Base-by-base conservation (phyloP, 2,797 vertebrate genomes). In the Tarsius wallacei region DNA sequence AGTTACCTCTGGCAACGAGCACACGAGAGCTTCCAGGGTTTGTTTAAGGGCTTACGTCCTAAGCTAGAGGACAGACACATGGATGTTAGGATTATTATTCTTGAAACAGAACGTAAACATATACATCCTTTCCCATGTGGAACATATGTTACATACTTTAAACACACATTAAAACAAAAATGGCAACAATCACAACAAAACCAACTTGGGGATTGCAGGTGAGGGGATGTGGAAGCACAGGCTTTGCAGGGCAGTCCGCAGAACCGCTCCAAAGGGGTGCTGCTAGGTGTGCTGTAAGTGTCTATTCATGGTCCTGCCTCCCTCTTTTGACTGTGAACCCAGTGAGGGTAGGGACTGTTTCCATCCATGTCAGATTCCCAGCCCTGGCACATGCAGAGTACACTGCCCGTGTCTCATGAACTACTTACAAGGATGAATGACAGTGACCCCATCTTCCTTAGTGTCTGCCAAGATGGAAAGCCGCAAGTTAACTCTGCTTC, bases 391-490 rank as follows among this genome's bases (percentile, higher is more conserved):
- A 5, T 5, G 33, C 16, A 8, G 26, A 21, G 59, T 0, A 36
- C 42, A 15, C 3, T 1, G 71, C 19, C 14, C 7, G 19, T 0
- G 1, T 2, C 21, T 7, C 33, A 11, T 0, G 5, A 28, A 12
- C 3, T 13, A 2, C 19, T 11, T 28, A 24, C 4, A 8, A 47
- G 47, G 24, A 12, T 19, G 63, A 33, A 17, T 5, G 0, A 28
- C 3, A 10, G 42, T 11, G 22, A 33, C 24, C 0, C 0, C 24
- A 13, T 3, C 47, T 31, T 28, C 33, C 33, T 42, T 77, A 0
- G 1, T 28, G 3, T 3, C 16, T 19, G 51, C 70, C 6, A 57
- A 80, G 86, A 59, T 15, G 42, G n/a, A 36, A 55, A 55, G 42
- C 36, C 51, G 15, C 12, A 4, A 15, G n/a, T 83, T 93, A 24